Percentiles rank a stretch among this genome's conserved stretches.
Evolutionary conservation across 1,140 invertebrate genomes (phyloP).

Genomic region (Megalopta genalis): DNA sequence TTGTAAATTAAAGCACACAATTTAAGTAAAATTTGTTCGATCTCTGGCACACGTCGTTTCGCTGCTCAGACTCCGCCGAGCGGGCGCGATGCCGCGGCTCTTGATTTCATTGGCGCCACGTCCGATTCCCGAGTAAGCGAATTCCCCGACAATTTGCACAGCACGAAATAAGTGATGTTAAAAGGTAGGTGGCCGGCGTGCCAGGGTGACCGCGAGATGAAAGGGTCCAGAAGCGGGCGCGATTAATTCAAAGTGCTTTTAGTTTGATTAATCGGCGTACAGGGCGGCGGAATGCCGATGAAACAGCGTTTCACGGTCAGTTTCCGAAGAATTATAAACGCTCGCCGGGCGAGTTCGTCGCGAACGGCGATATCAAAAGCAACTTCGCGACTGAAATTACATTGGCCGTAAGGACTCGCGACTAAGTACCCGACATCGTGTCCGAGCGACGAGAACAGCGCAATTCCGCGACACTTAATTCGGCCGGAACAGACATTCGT

Average conservation of each 20-base stretch:
- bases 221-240: not conserved
- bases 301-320: not conserved
- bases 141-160: not conserved
- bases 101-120: too few species aligned
- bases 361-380: not conserved
- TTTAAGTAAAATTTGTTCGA: too few species aligned
- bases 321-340: not conserved
- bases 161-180: conserved; percentile 16
- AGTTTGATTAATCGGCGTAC: conserved; percentile 25
- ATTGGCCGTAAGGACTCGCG: not conserved
- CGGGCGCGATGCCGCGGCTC: too few species aligned
- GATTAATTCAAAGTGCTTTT: conserved; percentile 38
- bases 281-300: not conserved
- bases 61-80: too few species aligned
- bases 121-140: not conserved
- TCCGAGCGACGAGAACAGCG: not conserved
- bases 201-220: not conserved
- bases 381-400: not conserved
- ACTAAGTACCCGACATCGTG: not conserved
- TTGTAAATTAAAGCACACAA: too few species aligned
- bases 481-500: too few species aligned
- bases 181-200: conserved; percentile 6
- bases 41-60: too few species aligned
- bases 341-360: not conserved
- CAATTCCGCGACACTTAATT: not conserved